Base-by-base conservation (phyloP, 2,113 vertebrate genomes). In the Macaca fascicularis region DNA sequence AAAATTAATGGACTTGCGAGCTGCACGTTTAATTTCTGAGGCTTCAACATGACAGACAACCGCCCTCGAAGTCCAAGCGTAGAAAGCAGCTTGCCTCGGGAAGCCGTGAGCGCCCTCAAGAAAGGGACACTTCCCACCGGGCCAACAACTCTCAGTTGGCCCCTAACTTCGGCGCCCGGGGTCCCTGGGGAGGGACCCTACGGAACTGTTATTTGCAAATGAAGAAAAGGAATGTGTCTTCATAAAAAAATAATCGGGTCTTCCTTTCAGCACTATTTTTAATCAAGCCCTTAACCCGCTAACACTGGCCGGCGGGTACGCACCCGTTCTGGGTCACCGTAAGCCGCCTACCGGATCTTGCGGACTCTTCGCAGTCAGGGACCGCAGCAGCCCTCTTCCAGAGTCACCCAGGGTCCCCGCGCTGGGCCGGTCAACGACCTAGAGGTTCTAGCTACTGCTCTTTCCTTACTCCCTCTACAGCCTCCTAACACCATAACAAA, bases 1-100 rank as follows among this genome's bases (percentile, higher is more conserved):
- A 94, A 96, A 97, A 96, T 97, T 95, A 97, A 97, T 97, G 96
- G 94, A 96, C 92, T 97, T 94, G 90, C 43, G 97, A 88, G 78
- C 90, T 81, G 67, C 95, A 88, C 57, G 59, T 97, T 98, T 97
- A 82, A 97, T 98, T 96, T 96, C 90, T 70, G 84, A 82, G 84
- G 84, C 89, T 95, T 97, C 57, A 43, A 14, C 72, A 57, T 79
- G 80, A 96, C 90, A 92, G 81, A 90, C 83, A 94, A 78, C 69
- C 23, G 32, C 61, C 30, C 40, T 69, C 11, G 0, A 86, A 84
- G 84, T 50, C 85, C 80, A 22, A 32, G 35, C 32, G 0, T 12
- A n/a, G 40, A 82, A 92, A 57, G 69, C 72, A 81, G 61, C 45
- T 52, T n/a, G 50, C 1, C 2, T 30, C 3, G 2, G 5, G 64